These are phyloP conservation scores for Vimba vimba DNA, from an alignment of 2,113 vertebrate genomes.

Conservation along the genomic window DNA sequence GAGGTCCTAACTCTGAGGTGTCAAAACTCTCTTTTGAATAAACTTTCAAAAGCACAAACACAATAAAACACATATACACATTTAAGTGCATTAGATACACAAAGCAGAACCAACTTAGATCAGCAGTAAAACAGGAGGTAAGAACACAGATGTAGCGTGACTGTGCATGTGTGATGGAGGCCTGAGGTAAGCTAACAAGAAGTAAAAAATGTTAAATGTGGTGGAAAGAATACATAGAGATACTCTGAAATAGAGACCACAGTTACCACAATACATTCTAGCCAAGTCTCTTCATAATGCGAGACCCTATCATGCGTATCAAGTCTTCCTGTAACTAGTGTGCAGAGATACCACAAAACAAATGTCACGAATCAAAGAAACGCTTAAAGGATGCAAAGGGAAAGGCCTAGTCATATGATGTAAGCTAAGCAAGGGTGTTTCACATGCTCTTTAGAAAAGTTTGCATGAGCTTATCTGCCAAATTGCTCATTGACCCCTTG, in stretches of 20 bases:
- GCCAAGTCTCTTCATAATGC: neutral
- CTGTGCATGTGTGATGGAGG: neutral
- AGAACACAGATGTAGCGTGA: conserved; percentile 9
- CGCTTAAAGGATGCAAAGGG: neutral
- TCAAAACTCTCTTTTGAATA: neutral
- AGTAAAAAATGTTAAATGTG: neutral
- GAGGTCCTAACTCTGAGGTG: neutral
- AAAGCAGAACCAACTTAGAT: neutral
- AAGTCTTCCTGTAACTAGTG: neutral
- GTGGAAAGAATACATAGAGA: neutral
- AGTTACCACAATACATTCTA: neutral
- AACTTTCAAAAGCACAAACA: neutral
- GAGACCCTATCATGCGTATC: neutral
- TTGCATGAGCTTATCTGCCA: neutral
- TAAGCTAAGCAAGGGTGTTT: neutral
- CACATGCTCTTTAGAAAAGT: neutral
- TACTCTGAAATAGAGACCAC: conserved; percentile 14
- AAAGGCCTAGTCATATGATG: neutral
- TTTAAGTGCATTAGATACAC: conserved; percentile 37
- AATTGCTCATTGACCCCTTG: neutral
- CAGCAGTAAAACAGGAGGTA: neutral
- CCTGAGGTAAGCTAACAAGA: neutral
- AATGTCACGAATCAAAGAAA: neutral
- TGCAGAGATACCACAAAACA: neutral
- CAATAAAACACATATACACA: conserved; percentile 9